phyloP scores from a whole-genome alignment of 2,797 vertebrate genomes.

The Cynopterus sphinx region DNA sequence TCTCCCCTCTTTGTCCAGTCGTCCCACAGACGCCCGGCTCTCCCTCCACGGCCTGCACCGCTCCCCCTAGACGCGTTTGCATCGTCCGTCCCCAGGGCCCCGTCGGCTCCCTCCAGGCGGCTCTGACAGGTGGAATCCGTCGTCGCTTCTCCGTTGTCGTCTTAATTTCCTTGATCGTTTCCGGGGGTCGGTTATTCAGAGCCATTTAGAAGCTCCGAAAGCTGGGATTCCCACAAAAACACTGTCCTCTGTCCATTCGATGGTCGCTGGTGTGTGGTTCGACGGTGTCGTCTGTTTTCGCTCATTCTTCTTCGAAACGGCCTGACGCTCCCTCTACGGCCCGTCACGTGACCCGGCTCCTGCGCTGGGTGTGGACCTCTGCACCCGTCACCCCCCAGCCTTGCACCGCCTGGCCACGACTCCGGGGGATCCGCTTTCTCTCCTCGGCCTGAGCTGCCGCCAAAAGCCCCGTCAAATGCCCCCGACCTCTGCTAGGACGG shows the following conservation, averaged over 20 bases:
- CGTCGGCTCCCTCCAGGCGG: accelerated
- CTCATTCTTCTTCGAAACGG: background rate
- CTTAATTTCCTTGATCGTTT: background rate
- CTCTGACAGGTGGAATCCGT: accelerated
- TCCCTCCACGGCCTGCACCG: accelerated
- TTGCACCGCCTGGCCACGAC: accelerated
- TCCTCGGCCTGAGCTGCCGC: background rate
- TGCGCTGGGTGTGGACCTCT: background rate
- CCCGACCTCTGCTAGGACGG: background rate
- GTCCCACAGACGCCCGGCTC: accelerated
- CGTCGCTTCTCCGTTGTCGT: background rate
- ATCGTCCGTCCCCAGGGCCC: background rate
- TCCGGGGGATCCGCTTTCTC: background rate
- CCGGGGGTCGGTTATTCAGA: background rate
- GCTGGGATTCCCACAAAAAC: background rate
- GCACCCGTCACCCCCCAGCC: accelerated
- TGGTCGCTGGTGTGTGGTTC: background rate
- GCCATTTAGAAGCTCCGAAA: background rate
- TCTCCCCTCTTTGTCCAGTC: background rate
- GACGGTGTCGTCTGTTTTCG: background rate
- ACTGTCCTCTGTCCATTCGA: background rate
- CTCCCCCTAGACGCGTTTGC: background rate
- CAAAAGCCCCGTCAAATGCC: background rate
- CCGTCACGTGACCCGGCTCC: accelerated
- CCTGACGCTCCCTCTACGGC: background rate